Percentiles rank a stretch among this genome's conserved stretches.
Conservation (phyloP, 2,113 vertebrate species). For the Felis chaus region DNA sequence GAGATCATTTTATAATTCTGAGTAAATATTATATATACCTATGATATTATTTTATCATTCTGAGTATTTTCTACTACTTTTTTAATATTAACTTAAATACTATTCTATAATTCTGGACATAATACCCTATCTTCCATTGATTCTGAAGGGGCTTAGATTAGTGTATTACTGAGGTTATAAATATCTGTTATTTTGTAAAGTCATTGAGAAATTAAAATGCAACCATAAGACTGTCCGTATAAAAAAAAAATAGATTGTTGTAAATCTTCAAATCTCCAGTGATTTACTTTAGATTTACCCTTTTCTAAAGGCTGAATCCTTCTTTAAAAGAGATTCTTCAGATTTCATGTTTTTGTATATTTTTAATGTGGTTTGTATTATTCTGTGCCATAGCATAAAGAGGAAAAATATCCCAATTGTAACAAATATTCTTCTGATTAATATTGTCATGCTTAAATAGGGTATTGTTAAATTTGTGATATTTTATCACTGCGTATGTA, state of each 20-base stretch:
- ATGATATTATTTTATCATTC: neutral
- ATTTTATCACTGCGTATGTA: neutral
- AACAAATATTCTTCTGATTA: neutral
- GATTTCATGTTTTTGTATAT: neutral
- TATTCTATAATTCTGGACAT: neutral
- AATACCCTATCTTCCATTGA: neutral
- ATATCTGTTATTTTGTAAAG: neutral
- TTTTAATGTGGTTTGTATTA: neutral
- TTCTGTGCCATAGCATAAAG: neutral
- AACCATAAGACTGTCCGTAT: neutral
- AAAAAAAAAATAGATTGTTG: neutral
- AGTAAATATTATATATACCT: neutral
- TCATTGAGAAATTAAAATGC: neutral
- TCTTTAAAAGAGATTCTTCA: neutral
- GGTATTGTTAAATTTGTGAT: neutral
- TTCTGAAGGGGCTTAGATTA: neutral
- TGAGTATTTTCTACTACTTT: neutral
- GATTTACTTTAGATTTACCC: neutral
- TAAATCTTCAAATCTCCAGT: neutral
- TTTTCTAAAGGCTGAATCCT: neutral
- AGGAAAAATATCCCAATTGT: neutral
- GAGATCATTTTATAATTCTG: neutral
- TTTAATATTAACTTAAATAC: neutral
- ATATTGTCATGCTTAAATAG: neutral
- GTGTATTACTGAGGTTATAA: neutral